Conservation (phyloP, 2,888 invertebrate species). For the Diplolepis rosae region DNA sequence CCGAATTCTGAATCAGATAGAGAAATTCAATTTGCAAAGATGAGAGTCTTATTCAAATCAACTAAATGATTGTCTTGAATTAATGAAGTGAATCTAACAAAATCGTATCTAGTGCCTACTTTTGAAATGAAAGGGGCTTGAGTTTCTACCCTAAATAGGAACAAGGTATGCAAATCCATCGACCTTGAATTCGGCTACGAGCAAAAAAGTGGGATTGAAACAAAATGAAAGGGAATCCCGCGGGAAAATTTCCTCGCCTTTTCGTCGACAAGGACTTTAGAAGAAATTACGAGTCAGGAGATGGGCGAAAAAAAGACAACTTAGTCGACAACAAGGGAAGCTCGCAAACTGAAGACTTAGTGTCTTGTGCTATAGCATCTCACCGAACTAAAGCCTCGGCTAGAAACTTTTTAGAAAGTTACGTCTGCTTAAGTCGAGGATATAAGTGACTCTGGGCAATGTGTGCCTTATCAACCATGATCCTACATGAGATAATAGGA, state of each 20-base stretch:
- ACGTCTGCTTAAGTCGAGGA: slow-evolving; percentile 33
- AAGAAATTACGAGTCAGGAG: slow-evolving; percentile 21
- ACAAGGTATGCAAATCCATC: slow-evolving; percentile 22
- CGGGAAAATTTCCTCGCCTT: slow-evolving; percentile 45
- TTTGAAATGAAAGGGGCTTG: slow-evolving; percentile 21
- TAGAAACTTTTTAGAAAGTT: slow-evolving; percentile 23
- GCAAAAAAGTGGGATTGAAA: slow-evolving; percentile 30
- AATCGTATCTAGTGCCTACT: slow-evolving; percentile 21
- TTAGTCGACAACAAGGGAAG: slow-evolving; percentile 22
- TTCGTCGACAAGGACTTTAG: slow-evolving; percentile 16
- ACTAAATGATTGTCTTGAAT: slow-evolving; percentile 23
- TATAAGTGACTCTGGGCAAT: slow-evolving; percentile 52
- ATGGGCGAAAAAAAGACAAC: slow-evolving; percentile 25
- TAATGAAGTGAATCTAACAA: slow-evolving; percentile 26
- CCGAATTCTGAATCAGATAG: neutral
- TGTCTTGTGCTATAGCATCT: too few species aligned
- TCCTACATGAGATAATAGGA: slow-evolving; percentile 35
- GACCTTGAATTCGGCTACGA: slow-evolving; percentile 18
- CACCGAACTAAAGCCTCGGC: slow-evolving; percentile 1
- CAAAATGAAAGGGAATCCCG: slow-evolving; percentile 40
- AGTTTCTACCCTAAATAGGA: slow-evolving; percentile 23
- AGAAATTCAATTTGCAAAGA: slow-evolving; percentile 5
- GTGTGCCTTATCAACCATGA: slow-evolving; percentile 52
- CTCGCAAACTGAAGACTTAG: neutral
- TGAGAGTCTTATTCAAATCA: slow-evolving; percentile 13